phyloP scores from a whole-genome alignment of 2,113 vertebrate genomes.

The Sclerurus mexicanus region DNA sequence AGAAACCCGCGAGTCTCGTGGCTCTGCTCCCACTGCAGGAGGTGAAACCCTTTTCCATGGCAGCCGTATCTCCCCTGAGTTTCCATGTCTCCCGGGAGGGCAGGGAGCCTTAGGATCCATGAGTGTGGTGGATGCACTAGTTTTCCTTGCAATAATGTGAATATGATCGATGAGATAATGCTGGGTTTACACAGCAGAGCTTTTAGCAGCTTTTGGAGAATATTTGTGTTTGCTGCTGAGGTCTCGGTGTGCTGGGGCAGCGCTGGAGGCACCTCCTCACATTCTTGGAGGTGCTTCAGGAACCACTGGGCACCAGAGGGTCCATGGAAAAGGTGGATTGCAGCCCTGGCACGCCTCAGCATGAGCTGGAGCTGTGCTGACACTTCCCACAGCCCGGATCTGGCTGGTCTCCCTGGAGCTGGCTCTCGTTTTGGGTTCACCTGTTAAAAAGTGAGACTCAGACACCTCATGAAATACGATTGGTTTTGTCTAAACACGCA shows the following conservation, averaged over 20 bases:
- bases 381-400: neutral
- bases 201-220: neutral
- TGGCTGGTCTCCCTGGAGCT: neutral
- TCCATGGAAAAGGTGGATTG: neutral
- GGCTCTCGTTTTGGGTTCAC: neutral
- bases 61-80: neutral
- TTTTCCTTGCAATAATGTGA: neutral
- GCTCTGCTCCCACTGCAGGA: neutral
- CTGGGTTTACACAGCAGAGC: neutral
- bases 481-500: neutral
- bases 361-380: neutral
- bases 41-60: rapidly evolving
- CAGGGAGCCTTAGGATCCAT: neutral
- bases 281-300: neutral
- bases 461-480: neutral
- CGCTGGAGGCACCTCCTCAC: neutral
- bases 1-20: neutral
- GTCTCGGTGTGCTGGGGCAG: neutral
- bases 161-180: rapidly evolving
- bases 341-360: neutral
- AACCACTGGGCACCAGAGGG: neutral
- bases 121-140: neutral
- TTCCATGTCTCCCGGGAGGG: neutral
- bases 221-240: neutral
- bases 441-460: neutral